phyloP scores from a whole-genome alignment of 2,797 vertebrate genomes.

The Silurus aristotelis region DNA sequence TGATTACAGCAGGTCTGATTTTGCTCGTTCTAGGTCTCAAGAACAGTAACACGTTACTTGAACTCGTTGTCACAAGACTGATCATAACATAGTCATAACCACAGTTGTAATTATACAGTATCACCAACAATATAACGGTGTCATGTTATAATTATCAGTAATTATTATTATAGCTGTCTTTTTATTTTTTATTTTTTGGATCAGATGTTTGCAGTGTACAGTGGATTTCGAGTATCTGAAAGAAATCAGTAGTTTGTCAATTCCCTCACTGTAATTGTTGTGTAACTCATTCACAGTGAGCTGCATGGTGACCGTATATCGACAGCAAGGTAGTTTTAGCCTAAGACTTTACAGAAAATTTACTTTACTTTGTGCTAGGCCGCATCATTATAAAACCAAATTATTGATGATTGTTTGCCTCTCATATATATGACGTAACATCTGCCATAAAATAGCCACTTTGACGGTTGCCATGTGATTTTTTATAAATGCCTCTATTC shows the following conservation, averaged over 20 bases:
- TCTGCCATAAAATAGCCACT: background rate
- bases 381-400: background rate
- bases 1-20: background rate
- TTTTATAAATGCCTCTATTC: background rate
- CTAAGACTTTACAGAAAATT: background rate
- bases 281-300: background rate
- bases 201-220: no score
- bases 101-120: background rate
- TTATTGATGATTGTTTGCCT: background rate
- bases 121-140: background rate
- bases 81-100: background rate
- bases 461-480: background rate
- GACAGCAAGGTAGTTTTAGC: background rate
- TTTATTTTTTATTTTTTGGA: no score
- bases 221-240: background rate
- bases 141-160: background rate
- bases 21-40: slow-evolving; percentile 16
- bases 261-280: background rate
- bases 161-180: background rate
- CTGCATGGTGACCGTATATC: background rate
- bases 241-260: background rate
- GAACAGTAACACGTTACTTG: slow-evolving; percentile 19
- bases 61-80: background rate
- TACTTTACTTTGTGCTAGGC: background rate
- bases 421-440: background rate